Percentiles rank a stretch among this genome's conserved stretches.
These are phyloP conservation scores for Xestia ashworthii DNA, from an alignment of 2,888 invertebrate genomes.

Conservation along the genomic window DNA sequence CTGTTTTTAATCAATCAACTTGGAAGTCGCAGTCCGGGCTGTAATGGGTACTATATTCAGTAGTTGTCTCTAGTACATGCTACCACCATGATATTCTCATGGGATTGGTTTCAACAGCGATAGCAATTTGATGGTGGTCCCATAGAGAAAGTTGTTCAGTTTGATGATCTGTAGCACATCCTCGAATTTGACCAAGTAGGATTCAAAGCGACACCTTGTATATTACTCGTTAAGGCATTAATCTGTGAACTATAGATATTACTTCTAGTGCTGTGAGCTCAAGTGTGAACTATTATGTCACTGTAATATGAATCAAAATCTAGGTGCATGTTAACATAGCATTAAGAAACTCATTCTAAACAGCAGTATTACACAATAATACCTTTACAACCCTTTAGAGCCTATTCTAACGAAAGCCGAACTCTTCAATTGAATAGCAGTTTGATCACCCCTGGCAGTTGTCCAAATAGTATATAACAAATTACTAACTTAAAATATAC, in stretches of 20 bases:
- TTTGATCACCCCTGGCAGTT: slow-evolving; percentile 6
- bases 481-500: neutral
- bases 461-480: neutral
- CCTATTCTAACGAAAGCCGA: neutral
- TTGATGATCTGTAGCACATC: too few species aligned
- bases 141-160: too few species aligned
- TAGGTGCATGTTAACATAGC: neutral
- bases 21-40: neutral
- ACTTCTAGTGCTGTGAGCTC: too few species aligned
- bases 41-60: neutral
- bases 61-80: neutral
- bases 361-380: neutral
- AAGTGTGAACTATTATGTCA: neutral
- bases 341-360: neutral
- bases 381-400: neutral
- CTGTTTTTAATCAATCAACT: neutral
- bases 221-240: too few species aligned
- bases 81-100: neutral
- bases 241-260: neutral
- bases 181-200: too few species aligned
- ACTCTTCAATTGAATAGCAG: neutral
- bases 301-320: neutral
- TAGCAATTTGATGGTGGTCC: too few species aligned
- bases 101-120: neutral
- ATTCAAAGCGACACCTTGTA: too few species aligned